Base-by-base conservation (phyloP, 1,140 invertebrate genomes). In the Eumaeus atala region DNA sequence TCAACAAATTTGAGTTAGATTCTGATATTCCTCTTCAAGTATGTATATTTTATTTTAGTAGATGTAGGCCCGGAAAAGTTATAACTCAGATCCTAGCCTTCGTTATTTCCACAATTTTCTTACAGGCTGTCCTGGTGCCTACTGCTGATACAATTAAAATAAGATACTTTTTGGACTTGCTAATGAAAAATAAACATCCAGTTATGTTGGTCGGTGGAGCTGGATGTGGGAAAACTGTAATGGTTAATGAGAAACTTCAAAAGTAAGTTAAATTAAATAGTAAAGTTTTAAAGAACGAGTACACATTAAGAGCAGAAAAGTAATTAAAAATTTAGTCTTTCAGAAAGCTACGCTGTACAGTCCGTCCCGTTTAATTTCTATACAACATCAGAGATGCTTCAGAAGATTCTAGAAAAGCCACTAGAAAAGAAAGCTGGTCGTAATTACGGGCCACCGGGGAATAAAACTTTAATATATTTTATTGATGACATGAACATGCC, bases 401-500 rank as follows among this genome's bases (percentile, higher is more conserved):
- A 99, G 81, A 94, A 96, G 74, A 94, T 98, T 48, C 81, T 98
- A 48, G 97, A 99, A 72, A 97, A 96, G 81, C 95, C 96, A n/a
- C 74, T 99, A 40, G 97, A 98, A 77, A 98, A 98, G 87, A 98
- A 98, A 87, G 97, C 97, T 38, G 97, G 97, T 3, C 90, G 96
- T 65, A 98, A 97, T 88, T 99, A 94, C 71, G 97, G 96, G 5
- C 97, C 97, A 16, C 96, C 96, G 2, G 96, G 97, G 34, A 97
- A 93, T 67, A 97, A 98, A 83, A 95, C 93, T 0, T 87, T 99
- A n/a, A 92, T 98, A 57, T 98, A 98, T 77, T 99, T 98, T 80
- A 94, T 98, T 56, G 97, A 98, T 77, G 97, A 99, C 72, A 94
- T 98, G 93, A 99, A 99, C 77, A 98, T 98, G 97, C 97, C 97